Conservation (phyloP, 2,888 invertebrate genomes). For the Aphidius colemani region DNA sequence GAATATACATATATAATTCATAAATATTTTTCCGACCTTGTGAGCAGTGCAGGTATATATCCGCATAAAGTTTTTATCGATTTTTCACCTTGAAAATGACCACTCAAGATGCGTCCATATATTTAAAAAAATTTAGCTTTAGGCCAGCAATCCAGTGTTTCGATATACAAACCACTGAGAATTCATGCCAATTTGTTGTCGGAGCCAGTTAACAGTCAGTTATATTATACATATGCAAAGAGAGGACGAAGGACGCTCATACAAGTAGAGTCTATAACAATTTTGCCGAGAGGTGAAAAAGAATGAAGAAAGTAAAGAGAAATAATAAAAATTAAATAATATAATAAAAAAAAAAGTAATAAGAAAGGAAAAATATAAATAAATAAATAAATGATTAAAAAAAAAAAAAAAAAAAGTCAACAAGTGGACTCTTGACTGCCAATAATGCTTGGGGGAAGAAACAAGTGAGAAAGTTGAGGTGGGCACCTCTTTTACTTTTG, state of each 20-base stretch:
- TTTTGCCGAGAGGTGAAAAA: constrained; percentile 13
- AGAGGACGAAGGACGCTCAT: constrained; percentile 6
- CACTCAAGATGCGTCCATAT: constrained; percentile 17
- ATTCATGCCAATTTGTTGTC: constrained; percentile 53
- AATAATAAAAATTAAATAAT: too few species aligned
- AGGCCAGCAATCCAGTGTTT: constrained; percentile 24
- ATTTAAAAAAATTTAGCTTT: constrained; percentile 9
- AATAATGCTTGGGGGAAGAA: constrained; percentile 15
- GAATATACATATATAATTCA: constrained; percentile 1
- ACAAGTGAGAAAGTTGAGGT: constrained; percentile 8
- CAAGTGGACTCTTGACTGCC: constrained; percentile 13
- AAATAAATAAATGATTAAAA: too few species aligned
- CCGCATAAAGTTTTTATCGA: constrained; percentile 11
- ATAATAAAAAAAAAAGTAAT: too few species aligned
- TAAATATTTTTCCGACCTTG: constrained; percentile 16
- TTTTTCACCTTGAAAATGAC: constrained; percentile 20
- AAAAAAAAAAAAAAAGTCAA: too few species aligned
- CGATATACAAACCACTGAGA: constrained; percentile 33
- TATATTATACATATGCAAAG: constrained; percentile 12
- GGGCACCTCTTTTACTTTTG: constrained; percentile 42
- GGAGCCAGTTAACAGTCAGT: constrained; percentile 38
- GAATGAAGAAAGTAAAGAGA: too few species aligned
- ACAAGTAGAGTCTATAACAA: constrained; percentile 3
- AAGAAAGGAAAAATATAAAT: too few species aligned
- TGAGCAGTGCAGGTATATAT: constrained; percentile 9